Evolutionary conservation across 2,113 vertebrate genomes (phyloP), one percentile per base, ranked within the genome.

Genomic region (Salvator merianae): DNA sequence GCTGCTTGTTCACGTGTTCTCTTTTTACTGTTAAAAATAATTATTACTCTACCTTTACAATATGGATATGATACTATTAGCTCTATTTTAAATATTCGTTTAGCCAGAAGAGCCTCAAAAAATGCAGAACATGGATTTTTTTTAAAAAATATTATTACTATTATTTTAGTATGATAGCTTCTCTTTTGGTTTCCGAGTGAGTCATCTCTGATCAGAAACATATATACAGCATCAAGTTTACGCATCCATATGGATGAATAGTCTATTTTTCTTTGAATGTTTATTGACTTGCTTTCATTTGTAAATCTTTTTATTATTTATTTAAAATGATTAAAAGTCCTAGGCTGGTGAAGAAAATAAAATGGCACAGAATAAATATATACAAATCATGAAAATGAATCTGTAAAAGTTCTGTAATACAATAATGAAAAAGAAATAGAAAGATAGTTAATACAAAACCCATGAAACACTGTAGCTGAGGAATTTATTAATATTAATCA

Each of bases 231-330:
- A 22, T n/a, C 59, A 36, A 28, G 12, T 26, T 1, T 50, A 5
- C 59, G 38, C 66, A n/a, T 76, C 38, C 73, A 84, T 40, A 55
- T 69, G 40, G 30, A 14, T 12, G 1, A 18, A 81, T 90, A 89
- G 43, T 81, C 22, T 84, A 59, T 43, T 65, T 28, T 0, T 0
- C 65, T 93, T 47, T 87, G 83, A 90, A 83, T 8, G 7, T 92
- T 53, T 2, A 6, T 10, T 84, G 30, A 81, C 83, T 91, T 40
- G 69, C 81, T 20, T 87, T n/a, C 30, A 90, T 73, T 10, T 13
- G 89, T 85, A 87, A 66, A 86, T 86, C 53, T 84, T 50, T 12
- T 91, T 89, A 90, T 88, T 47, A 47, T 47, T 47, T 47, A 47
- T 47, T 47, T 47, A 9, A 47, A 47, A 47, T 47, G 10, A 47